Conservation (phyloP, 2,113 vertebrate genomes). For the Odontesthes bonariensis region DNA sequence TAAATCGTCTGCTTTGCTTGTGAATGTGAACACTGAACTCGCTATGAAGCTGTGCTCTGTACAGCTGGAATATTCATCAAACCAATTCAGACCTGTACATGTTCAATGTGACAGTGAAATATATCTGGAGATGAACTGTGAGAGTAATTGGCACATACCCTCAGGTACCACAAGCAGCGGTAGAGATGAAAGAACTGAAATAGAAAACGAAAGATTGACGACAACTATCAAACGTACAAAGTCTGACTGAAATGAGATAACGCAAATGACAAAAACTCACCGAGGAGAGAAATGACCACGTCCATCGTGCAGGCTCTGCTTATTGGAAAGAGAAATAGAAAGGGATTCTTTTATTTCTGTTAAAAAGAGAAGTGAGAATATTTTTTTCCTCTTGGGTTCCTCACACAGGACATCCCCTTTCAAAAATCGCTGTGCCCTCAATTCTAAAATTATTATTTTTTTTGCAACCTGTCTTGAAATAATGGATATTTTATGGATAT, state of each 20-base stretch:
- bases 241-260: background rate
- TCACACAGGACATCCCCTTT: constrained; percentile 28
- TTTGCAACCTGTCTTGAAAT: background rate
- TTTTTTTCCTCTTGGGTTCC: background rate
- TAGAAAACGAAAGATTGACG: constrained; percentile 4
- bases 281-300: constrained; percentile 31
- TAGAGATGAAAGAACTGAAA: constrained; percentile 62
- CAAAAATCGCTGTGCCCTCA: background rate
- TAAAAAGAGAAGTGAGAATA: constrained; percentile 63
- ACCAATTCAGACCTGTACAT: too few relatives aligned
- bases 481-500: too few relatives aligned
- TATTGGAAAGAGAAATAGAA: background rate
- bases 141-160: constrained; percentile 38
- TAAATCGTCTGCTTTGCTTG: accelerated
- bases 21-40: background rate
- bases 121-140: background rate
- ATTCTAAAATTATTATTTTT: constrained; percentile 4
- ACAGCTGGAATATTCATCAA: background rate
- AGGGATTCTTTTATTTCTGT: constrained; percentile 16
- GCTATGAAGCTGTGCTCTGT: background rate
- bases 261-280: constrained; percentile 62
- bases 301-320: constrained; percentile 51
- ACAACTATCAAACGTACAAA: background rate
- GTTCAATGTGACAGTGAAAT: background rate
- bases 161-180: background rate